Conservation (phyloP, 2,888 invertebrate species). For the Dasysyrphus albostriatus region DNA sequence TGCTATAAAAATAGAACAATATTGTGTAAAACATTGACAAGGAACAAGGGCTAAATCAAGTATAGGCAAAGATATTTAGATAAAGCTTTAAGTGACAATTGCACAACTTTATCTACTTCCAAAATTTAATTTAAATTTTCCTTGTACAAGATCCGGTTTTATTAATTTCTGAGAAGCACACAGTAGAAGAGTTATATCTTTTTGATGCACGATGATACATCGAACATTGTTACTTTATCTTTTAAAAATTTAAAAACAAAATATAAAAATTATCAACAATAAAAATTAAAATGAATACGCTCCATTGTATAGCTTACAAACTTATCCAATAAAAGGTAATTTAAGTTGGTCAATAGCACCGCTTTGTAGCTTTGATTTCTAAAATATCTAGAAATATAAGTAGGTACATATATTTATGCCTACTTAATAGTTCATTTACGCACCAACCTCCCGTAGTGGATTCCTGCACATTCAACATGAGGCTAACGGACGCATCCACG, state of each 20-base stretch:
- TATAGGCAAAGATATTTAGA: too few relatives aligned
- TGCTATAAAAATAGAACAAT: too few relatives aligned
- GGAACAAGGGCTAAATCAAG: too few relatives aligned
- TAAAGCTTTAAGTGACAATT: too few relatives aligned
- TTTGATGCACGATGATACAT: too few relatives aligned
- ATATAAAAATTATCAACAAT: not conserved
- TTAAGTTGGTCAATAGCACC: constrained; percentile 66
- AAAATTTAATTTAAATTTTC: too few relatives aligned
- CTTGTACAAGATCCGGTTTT: too few relatives aligned
- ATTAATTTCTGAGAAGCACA: too few relatives aligned
- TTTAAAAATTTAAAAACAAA: not conserved
- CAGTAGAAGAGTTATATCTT: too few relatives aligned
- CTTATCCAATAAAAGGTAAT: constrained; percentile 26
- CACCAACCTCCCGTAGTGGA: constrained; percentile 30
- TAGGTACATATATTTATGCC: constrained; percentile 36
- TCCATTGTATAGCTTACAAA: constrained; percentile 6
- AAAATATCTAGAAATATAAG: too few relatives aligned
- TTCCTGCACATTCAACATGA: constrained; percentile 67
- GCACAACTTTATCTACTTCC: too few relatives aligned
- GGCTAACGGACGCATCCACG: constrained; percentile 71
- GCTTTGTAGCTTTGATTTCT: constrained; percentile 24
- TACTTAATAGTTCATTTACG: constrained; percentile 53
- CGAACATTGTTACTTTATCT: not conserved
- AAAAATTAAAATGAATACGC: constrained; percentile 11
- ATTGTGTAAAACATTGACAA: too few relatives aligned